Evolutionary conservation across 2,797 vertebrate species (phyloP), one percentile per base, ranked within the genome.

Genomic region (Siniperca scherzeri): DNA sequence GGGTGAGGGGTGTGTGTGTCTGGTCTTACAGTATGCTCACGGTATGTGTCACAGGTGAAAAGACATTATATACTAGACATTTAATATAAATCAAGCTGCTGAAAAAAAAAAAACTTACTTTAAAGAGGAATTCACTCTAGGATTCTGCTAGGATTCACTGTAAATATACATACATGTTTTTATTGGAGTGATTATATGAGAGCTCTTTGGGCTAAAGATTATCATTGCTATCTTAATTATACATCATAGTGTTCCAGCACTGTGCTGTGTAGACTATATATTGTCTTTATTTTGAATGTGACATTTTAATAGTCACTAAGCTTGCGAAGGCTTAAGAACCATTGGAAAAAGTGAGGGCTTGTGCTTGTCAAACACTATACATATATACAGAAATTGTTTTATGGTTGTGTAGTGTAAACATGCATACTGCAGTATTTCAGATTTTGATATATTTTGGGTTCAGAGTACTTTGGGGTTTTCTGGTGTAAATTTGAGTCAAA

Each of bases 211-310:
- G 46, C 73, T 74, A 25, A 30, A 48, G 44, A 60, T 81, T 50
- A 48, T 79, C 46, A 70, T 56, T 30, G 7, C 40, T 53, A 44
- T 80, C 79, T 74, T 82, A 67, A 85, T 77, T 82, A 68, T 74
- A 78, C 12, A 70, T 74, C 57, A 14, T 12, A 52, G 52, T 57
- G 65, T 66, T 82, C 22, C 57, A 60, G 75, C 69, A 59, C 38
- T 68, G 66, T 70, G 57, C 59, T 65, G 33, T 61, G 25, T 14
- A 22, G 22, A 71, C 46, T 25, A 1, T 5, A 19, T 5, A 17
- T 48, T 59, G 66, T 55, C 55, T 67, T 61, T 71, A 56, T 71
- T 71, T 67, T 55, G 11, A 67, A 38, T 60, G 66, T 36, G 17
- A 61, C 11, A 70, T 65, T 65, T 5, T 57, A 52, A 53, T 9